phyloP scores from a whole-genome alignment of 2,888 invertebrate species.

The Zelleria hepariella region DNA sequence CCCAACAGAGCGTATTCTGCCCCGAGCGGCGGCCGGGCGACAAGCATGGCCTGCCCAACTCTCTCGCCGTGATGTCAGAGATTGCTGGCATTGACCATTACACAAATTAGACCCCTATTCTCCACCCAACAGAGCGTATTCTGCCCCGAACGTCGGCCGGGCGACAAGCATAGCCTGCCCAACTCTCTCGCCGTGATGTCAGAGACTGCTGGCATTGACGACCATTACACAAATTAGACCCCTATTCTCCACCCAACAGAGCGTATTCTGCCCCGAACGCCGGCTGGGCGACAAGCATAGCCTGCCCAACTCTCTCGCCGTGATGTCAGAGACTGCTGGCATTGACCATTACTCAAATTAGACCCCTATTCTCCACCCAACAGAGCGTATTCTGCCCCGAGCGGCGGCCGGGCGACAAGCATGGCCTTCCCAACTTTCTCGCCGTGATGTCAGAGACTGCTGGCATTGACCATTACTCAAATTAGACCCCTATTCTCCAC shows the following conservation, averaged over 20 bases:
- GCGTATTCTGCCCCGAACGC: conserved; percentile 87
- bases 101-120: too few species aligned
- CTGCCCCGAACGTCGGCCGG: conserved; percentile 85
- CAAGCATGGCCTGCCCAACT: conserved; percentile 81
- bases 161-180: conserved; percentile 86
- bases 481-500: too few species aligned
- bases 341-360: too few species aligned
- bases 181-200: too few species aligned
- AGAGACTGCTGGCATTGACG: too few species aligned
- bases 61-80: too few species aligned
- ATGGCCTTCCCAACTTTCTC: conserved; percentile 80
- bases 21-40: conserved; percentile 87
- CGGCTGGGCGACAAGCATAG: conserved; percentile 86
- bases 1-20: conserved; percentile 80
- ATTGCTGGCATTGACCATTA: too few species aligned
- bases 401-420: conserved; percentile 85
- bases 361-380: too few species aligned
- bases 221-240: too few species aligned
- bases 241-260: conserved; percentile 63
- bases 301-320: conserved; percentile 78
- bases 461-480: too few species aligned
- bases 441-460: too few species aligned
- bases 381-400: conserved; percentile 88
- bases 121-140: conserved; percentile 75
- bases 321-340: too few species aligned